Evolutionary conservation across 1,140 invertebrate species (phyloP).

Genomic region (Pentalonia nigronervosa): DNA sequence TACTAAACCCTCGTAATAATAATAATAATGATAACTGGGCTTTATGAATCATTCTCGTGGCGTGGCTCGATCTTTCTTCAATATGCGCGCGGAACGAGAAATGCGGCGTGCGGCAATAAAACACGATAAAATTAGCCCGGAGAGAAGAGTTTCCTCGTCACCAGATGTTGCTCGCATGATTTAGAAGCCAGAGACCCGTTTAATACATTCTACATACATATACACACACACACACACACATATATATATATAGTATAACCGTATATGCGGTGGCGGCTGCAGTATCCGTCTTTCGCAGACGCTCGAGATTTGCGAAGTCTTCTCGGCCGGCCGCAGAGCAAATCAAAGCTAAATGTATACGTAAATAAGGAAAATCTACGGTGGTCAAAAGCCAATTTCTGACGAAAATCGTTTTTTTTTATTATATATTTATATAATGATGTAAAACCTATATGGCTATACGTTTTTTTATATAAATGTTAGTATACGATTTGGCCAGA

Average conservation of each 20-base stretch:
- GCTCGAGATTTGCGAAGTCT: background rate
- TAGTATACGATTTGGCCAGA: background rate
- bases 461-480: background rate
- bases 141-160: constrained; percentile 16
- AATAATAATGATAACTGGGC: constrained; percentile 53
- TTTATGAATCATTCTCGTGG: constrained; percentile 45
- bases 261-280: background rate
- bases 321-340: background rate
- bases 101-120: constrained; percentile 39
- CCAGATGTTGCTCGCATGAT: constrained; percentile 54
- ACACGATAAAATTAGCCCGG: constrained; percentile 54
- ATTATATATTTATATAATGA: background rate
- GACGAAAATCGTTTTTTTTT: background rate
- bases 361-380: background rate
- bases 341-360: background rate
- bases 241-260: constrained; percentile 7
- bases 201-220: too few species aligned
- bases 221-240: too few species aligned
- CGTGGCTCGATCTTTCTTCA: background rate
- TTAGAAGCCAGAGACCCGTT: background rate
- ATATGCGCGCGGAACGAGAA: background rate
- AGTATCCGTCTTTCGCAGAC: background rate
- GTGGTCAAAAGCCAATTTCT: background rate
- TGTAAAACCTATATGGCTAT: background rate
- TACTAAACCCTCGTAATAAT: background rate